Base-by-base conservation (phyloP, 1,140 invertebrate genomes). In the Macrostomum lignano region DNA sequence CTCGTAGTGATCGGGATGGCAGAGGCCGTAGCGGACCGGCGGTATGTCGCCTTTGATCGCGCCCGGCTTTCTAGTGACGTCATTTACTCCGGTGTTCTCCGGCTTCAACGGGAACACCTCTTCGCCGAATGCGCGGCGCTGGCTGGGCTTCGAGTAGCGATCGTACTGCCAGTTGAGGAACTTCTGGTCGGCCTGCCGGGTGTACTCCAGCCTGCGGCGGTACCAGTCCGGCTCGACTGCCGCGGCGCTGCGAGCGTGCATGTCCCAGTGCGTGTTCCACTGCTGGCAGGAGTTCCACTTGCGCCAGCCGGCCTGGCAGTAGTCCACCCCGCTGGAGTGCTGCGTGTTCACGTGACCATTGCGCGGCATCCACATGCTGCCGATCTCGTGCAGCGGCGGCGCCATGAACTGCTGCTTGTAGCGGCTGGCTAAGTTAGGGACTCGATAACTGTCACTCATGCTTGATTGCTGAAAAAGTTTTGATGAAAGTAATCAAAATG, bases 191-290 rank as follows among this genome's bases (percentile, higher is more conserved):
- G 15, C 31, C 17, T 20, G 24, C n/a, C 28, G 10, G 15, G 35
- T 37, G 14, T n/a, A 32, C 10, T 34, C 13, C 7, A 31, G 10
- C 13, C 25, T 15, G n/a, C 35, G 22, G 13, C 14, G 17, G 17
- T 36, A 36, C 35, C 35, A 36, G 29, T 36, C 35, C 4, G 35
- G 35, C 9, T 19, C 31, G 3, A 15, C 15, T 3, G 35, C 30
- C 3, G 28, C 25, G 5, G 26, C 19, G 26, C 25, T 32, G 11
- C 21, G 31, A 7, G 37, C 33, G 33, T 38, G 33, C 34, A 36
- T 25, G 24, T 38, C 37, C 13, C 19, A 17, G 17, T 36, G 25
- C 15, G 14, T 17, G 24, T 38, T 35, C 13, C 19, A 17, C 14
- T 36, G 25, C 15, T 17, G 14, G 19, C 28, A 19, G 23, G 13